phyloP scores from a whole-genome alignment of 2,113 vertebrate genomes.

The Thalassoma bifasciatum region DNA sequence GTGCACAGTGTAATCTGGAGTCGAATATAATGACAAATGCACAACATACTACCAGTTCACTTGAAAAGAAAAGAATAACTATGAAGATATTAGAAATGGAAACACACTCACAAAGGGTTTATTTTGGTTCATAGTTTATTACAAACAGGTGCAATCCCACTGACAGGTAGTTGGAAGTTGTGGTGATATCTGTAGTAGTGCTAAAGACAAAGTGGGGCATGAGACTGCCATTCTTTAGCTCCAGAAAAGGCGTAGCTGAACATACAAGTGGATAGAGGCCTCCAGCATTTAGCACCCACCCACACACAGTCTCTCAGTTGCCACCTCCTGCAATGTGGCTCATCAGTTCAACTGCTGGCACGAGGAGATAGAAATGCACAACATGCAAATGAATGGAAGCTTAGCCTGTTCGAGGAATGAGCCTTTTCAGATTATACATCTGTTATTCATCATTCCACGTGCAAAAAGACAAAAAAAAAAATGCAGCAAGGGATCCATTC shows the following conservation, averaged over 20 bases:
- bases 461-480: too few relatives aligned
- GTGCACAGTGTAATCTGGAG: too few relatives aligned
- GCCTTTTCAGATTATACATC: neutral
- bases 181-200: neutral
- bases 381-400: slow-evolving; percentile 15
- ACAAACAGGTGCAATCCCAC: neutral
- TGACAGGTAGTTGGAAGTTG: neutral
- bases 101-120: neutral
- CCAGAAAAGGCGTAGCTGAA: slow-evolving; percentile 18
- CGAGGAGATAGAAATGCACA: slow-evolving; percentile 16
- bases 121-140: neutral
- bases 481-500: neutral
- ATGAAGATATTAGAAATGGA: neutral
- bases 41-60: neutral
- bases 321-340: slow-evolving; percentile 60
- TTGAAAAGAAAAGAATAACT: neutral
- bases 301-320: slow-evolving; percentile 58
- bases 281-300: slow-evolving; percentile 52
- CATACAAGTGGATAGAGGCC: slow-evolving; percentile 36
- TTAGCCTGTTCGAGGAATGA: neutral
- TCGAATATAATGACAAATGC: neutral
- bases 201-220: slow-evolving; percentile 5
- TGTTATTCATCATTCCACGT: slow-evolving; percentile 5
- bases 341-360: slow-evolving; percentile 33
- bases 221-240: slow-evolving; percentile 12